Evolutionary conservation across 2,113 vertebrate species (phyloP).

Genomic region (Marmota monax): DNA sequence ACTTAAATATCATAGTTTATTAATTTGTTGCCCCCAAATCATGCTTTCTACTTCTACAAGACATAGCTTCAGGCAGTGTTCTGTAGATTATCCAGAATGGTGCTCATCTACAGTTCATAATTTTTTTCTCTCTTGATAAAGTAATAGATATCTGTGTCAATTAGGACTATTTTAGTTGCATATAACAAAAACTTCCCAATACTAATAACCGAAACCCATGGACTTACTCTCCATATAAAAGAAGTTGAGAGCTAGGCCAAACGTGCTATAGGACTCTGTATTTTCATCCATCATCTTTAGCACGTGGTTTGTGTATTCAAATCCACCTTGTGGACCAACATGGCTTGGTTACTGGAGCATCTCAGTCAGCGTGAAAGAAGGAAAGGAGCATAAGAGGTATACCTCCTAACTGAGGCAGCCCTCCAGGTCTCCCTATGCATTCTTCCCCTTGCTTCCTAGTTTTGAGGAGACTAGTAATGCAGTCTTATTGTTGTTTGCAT

Average conservation of each 20-base stretch:
- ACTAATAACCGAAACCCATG: slow-evolving; percentile 29
- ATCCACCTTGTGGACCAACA: background rate
- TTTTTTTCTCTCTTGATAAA: slow-evolving; percentile 48
- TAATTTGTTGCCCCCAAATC: slow-evolving; percentile 28
- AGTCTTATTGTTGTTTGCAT: background rate
- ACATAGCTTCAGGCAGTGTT: slow-evolving; percentile 26
- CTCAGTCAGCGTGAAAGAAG: background rate
- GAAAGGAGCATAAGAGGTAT: background rate
- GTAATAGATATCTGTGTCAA: background rate
- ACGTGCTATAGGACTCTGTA: background rate
- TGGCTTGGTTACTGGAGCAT: background rate
- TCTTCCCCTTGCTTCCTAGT: background rate
- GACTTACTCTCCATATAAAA: slow-evolving; percentile 2
- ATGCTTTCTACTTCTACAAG: slow-evolving; percentile 20
- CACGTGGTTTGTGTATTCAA: background rate
- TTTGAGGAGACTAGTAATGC: background rate
- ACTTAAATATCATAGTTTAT: slow-evolving; percentile 36
- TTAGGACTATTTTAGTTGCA: slow-evolving; percentile 11
- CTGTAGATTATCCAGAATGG: slow-evolving; percentile 38
- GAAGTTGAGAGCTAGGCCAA: background rate
- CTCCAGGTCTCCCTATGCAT: background rate
- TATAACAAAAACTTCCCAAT: background rate
- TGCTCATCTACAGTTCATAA: background rate
- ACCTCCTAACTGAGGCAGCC: background rate
- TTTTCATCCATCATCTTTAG: background rate